Percentiles rank a stretch among this genome's conserved stretches.
These are phyloP conservation scores for Marmota flaviventris DNA, from an alignment of 2,113 vertebrate species.

Conservation along the genomic window DNA sequence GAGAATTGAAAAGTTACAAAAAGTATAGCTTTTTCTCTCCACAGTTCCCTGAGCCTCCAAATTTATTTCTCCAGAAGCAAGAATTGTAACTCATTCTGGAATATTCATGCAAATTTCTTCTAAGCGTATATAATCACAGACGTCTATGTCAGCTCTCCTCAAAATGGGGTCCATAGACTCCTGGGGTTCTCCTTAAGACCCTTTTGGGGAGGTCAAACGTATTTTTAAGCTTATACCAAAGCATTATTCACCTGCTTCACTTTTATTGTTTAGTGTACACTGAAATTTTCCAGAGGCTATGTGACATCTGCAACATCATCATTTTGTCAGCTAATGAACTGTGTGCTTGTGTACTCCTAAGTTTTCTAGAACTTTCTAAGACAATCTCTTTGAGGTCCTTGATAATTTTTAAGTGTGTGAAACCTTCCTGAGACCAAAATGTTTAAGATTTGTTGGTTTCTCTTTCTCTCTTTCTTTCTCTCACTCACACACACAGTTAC, in stretches of 20 bases:
- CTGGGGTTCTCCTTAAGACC: neutral
- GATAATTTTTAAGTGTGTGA: slow-evolving; percentile 38
- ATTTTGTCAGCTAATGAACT: neutral
- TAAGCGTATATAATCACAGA: neutral
- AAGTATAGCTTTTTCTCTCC: slow-evolving; percentile 25
- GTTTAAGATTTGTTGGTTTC: neutral
- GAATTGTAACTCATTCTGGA: neutral
- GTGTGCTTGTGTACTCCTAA: neutral
- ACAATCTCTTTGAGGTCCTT: neutral
- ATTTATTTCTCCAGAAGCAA: neutral
- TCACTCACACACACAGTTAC: neutral
- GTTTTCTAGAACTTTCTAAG: slow-evolving; percentile 49
- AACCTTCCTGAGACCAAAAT: neutral
- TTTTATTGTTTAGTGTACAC: neutral
- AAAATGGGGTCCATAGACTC: neutral
- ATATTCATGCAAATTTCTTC: neutral
- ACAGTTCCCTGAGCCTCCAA: neutral
- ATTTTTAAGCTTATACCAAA: no score
- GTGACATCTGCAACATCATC: neutral
- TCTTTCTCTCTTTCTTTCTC: no score
- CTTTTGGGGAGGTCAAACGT: neutral
- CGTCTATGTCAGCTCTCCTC: neutral
- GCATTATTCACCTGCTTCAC: neutral
- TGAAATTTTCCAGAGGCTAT: neutral
- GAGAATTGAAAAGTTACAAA: slow-evolving; percentile 60